Percentiles rank a stretch among this genome's conserved stretches.
Evolutionary conservation across 2,888 invertebrate species (phyloP).

Genomic region (Drosophila atripex): DNA sequence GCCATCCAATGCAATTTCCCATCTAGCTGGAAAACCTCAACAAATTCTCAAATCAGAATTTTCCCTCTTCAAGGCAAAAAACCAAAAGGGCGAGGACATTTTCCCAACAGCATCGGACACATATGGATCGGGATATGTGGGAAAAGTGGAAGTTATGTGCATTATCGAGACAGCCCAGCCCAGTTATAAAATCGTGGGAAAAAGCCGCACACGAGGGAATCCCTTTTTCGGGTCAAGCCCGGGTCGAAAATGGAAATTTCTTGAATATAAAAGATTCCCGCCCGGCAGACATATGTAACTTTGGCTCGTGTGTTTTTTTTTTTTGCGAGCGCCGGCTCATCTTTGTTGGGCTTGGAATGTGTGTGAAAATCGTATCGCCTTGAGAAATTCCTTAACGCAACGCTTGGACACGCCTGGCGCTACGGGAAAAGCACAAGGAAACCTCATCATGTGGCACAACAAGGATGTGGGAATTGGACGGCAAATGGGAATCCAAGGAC

Average conservation of each 20-base stretch:
- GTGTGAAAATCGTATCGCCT: slow-evolving; percentile 52
- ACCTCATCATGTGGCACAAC: slow-evolving; percentile 75
- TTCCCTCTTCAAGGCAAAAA: slow-evolving; percentile 60
- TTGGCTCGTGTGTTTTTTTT: slow-evolving; percentile 66
- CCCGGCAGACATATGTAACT: slow-evolving; percentile 66
- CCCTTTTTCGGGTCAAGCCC: slow-evolving; percentile 50
- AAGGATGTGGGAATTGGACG: slow-evolving; percentile 29
- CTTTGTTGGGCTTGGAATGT: slow-evolving; percentile 43
- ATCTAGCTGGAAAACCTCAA: slow-evolving; percentile 9
- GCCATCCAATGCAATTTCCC: slow-evolving; percentile 2
- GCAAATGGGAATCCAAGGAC: slow-evolving; percentile 29
- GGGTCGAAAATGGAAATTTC: slow-evolving; percentile 16
- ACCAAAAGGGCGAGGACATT: slow-evolving; percentile 55
- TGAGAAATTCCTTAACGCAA: slow-evolving; percentile 65
- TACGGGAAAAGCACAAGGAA: slow-evolving; percentile 71
- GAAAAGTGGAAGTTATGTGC: slow-evolving; percentile 33
- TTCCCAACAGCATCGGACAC: slow-evolving; percentile 48
- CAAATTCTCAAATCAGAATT: slow-evolving; percentile 44
- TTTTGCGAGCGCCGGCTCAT: slow-evolving; percentile 63
- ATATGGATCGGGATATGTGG: slow-evolving; percentile 59
- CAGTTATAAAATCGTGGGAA: slow-evolving; percentile 72
- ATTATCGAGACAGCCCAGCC: slow-evolving; percentile 28
- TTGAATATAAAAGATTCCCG: slow-evolving; percentile 24
- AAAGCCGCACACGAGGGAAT: slow-evolving; percentile 58
- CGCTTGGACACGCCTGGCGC: slow-evolving; percentile 63